Evolutionary conservation across 35 echinoderm and acorn worm species (phyloP).

Genomic region (Apostichopus californicus): DNA sequence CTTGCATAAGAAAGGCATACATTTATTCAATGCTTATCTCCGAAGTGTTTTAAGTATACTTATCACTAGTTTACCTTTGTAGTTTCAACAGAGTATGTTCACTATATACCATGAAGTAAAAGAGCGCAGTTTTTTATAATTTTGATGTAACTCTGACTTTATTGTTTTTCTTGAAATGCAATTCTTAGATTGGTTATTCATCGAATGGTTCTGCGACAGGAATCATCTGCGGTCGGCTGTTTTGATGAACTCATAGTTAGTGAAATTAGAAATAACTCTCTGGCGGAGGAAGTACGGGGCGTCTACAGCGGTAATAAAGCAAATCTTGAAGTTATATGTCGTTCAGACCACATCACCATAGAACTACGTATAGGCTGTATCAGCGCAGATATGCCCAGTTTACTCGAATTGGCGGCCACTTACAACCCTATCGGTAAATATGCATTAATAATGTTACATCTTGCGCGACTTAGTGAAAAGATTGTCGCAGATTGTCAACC

Average conservation of each 20-base stretch:
- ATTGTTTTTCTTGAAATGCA: neutral
- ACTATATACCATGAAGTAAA: too few relatives aligned
- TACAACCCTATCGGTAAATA: conserved; percentile 67
- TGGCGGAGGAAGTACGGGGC: neutral
- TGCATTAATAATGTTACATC: neutral
- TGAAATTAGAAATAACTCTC: neutral
- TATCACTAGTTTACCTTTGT: neutral
- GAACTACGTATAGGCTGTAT: conserved; percentile 56
- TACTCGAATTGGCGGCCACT: conserved; percentile 66
- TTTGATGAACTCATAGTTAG: conserved; percentile 54
- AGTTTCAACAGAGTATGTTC: too few relatives aligned
- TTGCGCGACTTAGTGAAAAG: too few relatives aligned
- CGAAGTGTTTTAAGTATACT: neutral
- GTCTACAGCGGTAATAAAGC: conserved; percentile 61
- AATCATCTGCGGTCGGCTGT: neutral
- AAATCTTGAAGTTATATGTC: conserved; percentile 54
- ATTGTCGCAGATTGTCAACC: too few relatives aligned
- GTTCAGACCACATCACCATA: conserved; percentile 51
- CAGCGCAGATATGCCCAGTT: conserved; percentile 65
- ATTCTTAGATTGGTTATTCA: conserved; percentile 3
- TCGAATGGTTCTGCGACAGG: neutral
- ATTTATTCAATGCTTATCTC: neutral
- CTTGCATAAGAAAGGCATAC: neutral
- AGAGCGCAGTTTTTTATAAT: too few relatives aligned
- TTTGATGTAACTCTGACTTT: too few relatives aligned